Evolutionary conservation across 64 coral and sea anemone genomes (phyloP).

Genomic region (Dendronephthya gigantea): DNA sequence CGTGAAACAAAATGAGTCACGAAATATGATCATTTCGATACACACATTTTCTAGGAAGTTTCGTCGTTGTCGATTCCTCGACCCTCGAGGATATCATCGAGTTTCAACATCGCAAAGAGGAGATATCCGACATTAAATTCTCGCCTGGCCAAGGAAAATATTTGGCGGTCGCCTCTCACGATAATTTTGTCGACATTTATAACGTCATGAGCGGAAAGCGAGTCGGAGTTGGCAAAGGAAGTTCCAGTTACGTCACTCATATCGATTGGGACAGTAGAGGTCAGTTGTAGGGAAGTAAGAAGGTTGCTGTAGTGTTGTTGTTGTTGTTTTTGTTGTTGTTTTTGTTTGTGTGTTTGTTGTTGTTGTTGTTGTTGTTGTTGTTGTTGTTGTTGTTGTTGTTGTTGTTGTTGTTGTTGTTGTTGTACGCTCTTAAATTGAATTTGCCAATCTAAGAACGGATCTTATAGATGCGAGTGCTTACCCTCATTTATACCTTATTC

Average conservation of each 20-base stretch:
- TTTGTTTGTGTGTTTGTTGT: neutral
- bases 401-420: too few relatives aligned
- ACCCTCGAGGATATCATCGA: slow-evolving; percentile 73
- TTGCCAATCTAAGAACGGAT: too few relatives aligned
- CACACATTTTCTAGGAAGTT: slow-evolving; percentile 47
- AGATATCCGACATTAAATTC: slow-evolving; percentile 97
- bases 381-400: too few relatives aligned
- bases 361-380: too few relatives aligned
- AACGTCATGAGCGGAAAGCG: slow-evolving; percentile 48
- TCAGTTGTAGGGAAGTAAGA: neutral
- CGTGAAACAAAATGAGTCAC: too few relatives aligned
- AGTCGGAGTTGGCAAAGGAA: neutral
- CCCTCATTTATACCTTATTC: neutral
- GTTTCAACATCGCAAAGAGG: slow-evolving; percentile 88
- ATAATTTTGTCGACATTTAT: slow-evolving; percentile 96
- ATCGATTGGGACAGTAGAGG: slow-evolving; percentile 1
- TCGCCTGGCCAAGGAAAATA: slow-evolving; percentile 95
- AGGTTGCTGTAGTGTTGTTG: too few relatives aligned
- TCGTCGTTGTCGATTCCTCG: slow-evolving; percentile 68
- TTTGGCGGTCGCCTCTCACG: slow-evolving; percentile 90
- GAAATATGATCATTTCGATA: neutral
- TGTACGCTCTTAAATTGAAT: too few relatives aligned
- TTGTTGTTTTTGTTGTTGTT: too few relatives aligned
- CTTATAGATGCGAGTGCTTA: too few relatives aligned
- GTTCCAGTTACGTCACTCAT: neutral